Base-by-base conservation (phyloP, 2,113 vertebrate species). In the Phalacrocorax pelagicus region DNA sequence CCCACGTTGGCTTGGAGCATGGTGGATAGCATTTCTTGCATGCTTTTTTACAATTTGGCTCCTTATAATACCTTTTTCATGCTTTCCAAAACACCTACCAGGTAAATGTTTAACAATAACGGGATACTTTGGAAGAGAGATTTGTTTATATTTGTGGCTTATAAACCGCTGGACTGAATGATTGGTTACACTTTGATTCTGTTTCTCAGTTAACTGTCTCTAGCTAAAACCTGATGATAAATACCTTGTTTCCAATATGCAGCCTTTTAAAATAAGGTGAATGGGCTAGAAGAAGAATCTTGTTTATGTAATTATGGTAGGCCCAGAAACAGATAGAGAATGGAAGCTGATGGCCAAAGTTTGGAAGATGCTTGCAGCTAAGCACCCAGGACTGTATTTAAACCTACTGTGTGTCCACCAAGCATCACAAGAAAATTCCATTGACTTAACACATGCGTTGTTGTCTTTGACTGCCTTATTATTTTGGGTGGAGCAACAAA, bases 1-100 rank as follows among this genome's bases (percentile, higher is more conserved):
- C 70, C 98, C 98, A 12, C 96, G 98, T 20, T 98, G 98, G 98
- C 96, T 98, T 94, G 98, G 98, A 47, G 98, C 98, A 8, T 99
- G 98, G 98, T 99, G 98, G 98, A 98, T 98, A 95, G 97, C 96
- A 78, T 99, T 98, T 97, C 81, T 99, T 84, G 40, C 95, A n/a
- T 94, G 96, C 23, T 98, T 97, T 92, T 23, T 98, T 47, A 47
- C 93, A 44, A 47, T 97, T 36, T 98, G 98, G 98, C 94, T 97
- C 88, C 97, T 98, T 87, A 97, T 98, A 92, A 80, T 98, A 75
- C 98, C 98, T 34, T 98, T 99, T 85, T 98, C 97, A 12, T 98
- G 98, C 71, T 98, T 99, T 92, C 98, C 98, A 4, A 98, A 95
- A 73, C 97, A 97, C 66, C 94, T 99, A n/a, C 98, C 98, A 98